Evolutionary conservation across 2,797 vertebrate genomes (phyloP).

Genomic region (Saxicola maurus): DNA sequence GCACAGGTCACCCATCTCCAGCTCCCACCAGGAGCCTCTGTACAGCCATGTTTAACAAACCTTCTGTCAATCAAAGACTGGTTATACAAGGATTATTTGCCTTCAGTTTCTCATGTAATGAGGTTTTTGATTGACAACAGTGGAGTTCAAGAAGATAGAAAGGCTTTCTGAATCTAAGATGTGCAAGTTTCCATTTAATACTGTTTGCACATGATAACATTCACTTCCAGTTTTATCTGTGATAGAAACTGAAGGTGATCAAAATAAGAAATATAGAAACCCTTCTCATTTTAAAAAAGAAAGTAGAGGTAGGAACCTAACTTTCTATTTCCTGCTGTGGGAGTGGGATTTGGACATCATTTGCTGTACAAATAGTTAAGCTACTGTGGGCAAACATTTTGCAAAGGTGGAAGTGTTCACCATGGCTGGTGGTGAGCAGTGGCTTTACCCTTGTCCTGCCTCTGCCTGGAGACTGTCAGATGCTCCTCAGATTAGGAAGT

Average conservation of each 20-base stretch:
- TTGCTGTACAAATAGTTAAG: not conserved
- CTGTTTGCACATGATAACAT: not conserved
- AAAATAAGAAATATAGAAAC: not conserved
- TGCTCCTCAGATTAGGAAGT: not conserved
- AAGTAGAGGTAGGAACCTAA: not conserved
- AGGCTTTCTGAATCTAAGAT: slow-evolving; percentile 39
- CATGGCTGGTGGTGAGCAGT: not conserved
- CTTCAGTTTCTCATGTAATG: slow-evolving; percentile 49
- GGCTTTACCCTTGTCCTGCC: not conserved
- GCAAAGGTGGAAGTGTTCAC: not conserved
- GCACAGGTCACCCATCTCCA: not conserved
- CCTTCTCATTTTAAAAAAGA: not conserved
- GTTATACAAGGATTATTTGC: slow-evolving; percentile 55
- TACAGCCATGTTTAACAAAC: slow-evolving; percentile 30
- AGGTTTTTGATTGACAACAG: slow-evolving; percentile 52
- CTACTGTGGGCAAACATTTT: not conserved
- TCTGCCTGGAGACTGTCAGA: not conserved
- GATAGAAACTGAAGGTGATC: not conserved
- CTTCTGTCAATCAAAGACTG: slow-evolving; percentile 42
- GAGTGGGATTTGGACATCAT: not conserved
- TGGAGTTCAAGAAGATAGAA: slow-evolving; percentile 16
- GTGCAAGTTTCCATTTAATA: slow-evolving; percentile 13
- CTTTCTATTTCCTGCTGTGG: not conserved
- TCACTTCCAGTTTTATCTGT: not conserved
- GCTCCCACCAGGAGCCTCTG: not conserved